Conservation (phyloP, 2,888 invertebrate species). For the Scaptomyza flava region DNA sequence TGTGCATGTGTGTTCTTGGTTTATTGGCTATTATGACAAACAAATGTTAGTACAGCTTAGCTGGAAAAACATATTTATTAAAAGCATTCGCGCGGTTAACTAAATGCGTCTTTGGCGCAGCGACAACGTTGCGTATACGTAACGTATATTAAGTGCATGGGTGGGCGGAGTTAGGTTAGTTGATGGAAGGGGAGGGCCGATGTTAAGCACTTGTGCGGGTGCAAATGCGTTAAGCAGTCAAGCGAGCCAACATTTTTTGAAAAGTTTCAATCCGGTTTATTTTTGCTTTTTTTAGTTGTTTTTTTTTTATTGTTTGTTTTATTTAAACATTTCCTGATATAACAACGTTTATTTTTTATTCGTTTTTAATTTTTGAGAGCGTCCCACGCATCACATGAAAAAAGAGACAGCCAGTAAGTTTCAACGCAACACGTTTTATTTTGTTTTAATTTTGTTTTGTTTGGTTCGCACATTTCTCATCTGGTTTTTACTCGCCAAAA, state of each 20-base stretch:
- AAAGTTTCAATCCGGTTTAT: conserved; percentile 54
- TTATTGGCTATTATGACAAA: conserved; percentile 71
- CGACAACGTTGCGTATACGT: conserved; percentile 63
- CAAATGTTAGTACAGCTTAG: conserved; percentile 53
- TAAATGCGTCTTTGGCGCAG: conserved; percentile 44
- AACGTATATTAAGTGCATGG: conserved; percentile 29
- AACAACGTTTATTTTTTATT: too few species aligned
- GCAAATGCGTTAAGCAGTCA: conserved; percentile 63
- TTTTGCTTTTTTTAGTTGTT: conserved; percentile 8
- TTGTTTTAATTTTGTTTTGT: not conserved
- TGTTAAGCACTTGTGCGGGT: conserved; percentile 42
- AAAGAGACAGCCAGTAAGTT: not conserved
- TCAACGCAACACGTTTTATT: conserved; percentile 52
- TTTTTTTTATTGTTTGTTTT: conserved; percentile 38
- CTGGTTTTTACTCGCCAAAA: conserved; percentile 57
- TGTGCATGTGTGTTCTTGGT: conserved; percentile 33
- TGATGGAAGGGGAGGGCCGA: not conserved
- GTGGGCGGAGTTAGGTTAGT: not conserved
- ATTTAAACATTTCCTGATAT: conserved; percentile 34
- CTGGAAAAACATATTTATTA: conserved; percentile 64
- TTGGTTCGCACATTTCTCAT: conserved; percentile 50
- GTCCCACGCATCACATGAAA: conserved; percentile 55
- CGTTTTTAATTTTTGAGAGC: conserved; percentile 23
- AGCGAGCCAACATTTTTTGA: conserved; percentile 11
- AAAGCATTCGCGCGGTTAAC: conserved; percentile 70